Evolutionary conservation across 1,140 invertebrate genomes (phyloP).

Genomic region (Drosophila sturtevanti): DNA sequence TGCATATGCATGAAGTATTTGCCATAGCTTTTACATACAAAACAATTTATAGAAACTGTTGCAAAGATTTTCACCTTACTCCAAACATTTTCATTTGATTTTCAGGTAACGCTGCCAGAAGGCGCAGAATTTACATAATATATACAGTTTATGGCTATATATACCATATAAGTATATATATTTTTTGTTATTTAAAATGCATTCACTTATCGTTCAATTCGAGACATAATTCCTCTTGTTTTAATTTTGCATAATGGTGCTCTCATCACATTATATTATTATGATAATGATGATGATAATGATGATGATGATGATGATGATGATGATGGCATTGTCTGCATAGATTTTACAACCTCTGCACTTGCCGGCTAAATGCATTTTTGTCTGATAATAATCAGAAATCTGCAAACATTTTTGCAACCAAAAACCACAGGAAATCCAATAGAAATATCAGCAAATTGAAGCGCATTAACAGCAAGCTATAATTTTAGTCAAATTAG

Average conservation of each 20-base stretch:
- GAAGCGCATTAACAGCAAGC: slow-evolving; percentile 49
- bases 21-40: neutral
- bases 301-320: neutral
- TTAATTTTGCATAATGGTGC: neutral
- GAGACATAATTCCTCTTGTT: neutral
- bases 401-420: slow-evolving; percentile 2
- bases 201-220: neutral
- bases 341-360: slow-evolving; percentile 3
- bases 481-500: slow-evolving; percentile 68
- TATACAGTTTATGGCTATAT: neutral
- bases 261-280: neutral
- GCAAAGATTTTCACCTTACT: neutral
- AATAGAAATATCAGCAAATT: slow-evolving; percentile 53
- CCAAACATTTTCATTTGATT: neutral
- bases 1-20: neutral
- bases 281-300: neutral
- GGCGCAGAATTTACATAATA: neutral
- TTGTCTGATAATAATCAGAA: slow-evolving; percentile 29
- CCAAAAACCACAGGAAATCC: slow-evolving; percentile 28
- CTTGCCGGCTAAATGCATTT: slow-evolving; percentile 3
- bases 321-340: slow-evolving; percentile 1
- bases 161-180: neutral
- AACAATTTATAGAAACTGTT: neutral
- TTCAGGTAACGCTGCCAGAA: neutral
- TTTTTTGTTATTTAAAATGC: neutral